Evolutionary conservation across 1,140 invertebrate genomes (phyloP).

Genomic region (Drosophila burlai): DNA sequence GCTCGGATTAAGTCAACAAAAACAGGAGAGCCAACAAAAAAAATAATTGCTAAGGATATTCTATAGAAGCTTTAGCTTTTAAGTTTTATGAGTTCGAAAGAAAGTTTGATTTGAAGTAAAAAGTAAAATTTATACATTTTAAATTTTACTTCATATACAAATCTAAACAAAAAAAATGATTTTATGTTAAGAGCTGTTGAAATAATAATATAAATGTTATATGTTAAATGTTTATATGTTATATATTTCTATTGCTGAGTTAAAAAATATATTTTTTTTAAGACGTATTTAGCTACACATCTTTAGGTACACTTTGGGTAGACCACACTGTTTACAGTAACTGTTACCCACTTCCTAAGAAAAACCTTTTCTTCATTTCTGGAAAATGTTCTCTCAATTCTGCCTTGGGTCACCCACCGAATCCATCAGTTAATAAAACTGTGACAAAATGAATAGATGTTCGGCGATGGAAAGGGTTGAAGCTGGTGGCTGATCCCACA

Average conservation of each 20-base stretch:
- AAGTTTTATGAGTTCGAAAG: not conserved
- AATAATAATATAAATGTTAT: too few relatives aligned
- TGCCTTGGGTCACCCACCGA: constrained; percentile 39
- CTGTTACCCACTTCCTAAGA: too few relatives aligned
- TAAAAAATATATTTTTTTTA: too few relatives aligned
- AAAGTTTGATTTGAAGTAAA: not conserved
- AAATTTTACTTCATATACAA: too few relatives aligned
- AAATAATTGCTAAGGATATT: not conserved
- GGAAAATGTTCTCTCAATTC: constrained; percentile 35
- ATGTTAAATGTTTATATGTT: too few relatives aligned
- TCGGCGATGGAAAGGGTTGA: not conserved
- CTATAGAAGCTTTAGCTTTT: not conserved
- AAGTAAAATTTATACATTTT: too few relatives aligned
- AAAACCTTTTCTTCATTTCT: not conserved
- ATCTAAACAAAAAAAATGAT: not conserved
- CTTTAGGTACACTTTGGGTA: too few relatives aligned
- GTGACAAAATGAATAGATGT: constrained; percentile 56
- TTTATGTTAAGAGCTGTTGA: too few relatives aligned
- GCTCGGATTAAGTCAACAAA: constrained; percentile 14
- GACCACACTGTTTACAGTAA: not conserved
- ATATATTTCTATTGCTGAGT: too few relatives aligned
- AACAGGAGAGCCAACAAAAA: not conserved
- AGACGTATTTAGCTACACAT: too few relatives aligned
- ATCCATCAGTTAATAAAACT: constrained; percentile 82
- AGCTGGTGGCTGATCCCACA: constrained; percentile 15